Evolutionary conservation across 2,888 invertebrate genomes (phyloP), one percentile per base, ranked within the genome.

Genomic region (Plagiodera versicolora): DNA sequence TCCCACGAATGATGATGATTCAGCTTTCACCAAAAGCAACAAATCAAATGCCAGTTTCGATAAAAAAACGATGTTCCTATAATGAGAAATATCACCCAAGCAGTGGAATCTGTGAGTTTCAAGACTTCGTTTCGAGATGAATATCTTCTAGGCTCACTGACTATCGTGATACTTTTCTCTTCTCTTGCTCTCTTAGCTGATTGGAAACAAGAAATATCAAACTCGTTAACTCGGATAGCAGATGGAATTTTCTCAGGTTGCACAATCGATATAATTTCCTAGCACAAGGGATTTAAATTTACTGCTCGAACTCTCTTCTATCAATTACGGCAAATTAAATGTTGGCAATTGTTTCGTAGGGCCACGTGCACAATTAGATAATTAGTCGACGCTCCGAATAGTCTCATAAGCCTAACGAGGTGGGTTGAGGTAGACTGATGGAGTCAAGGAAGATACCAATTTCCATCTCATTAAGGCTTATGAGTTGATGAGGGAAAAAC

Each of bases 191-290:
- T 68, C 68, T 69, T 68, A 71, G 68, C 68, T 72, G 72, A 72
- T 72, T 72, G 70, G 71, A 70, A 71, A 67, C 67, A 67, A 69
- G 68, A 70, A 72, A 69, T 69, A 71, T 70, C 71, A 66, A 68
- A 71, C 70, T 70, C 70, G 71, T 71, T 70, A 71, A 62, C 64
- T 62, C 53, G 58, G 64, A 66, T 63, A 60, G 66, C 63, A 63
- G 58, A 64, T 61, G 61, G 55, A 70, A 67, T 70, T 70, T 66
- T 62, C 65, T 63, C 66, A 64, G 67, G 63, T 66, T 65, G 56
- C 64, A 58, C 65, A 66, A 68, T 68, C 63, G 67, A 67, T 63
- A 56, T 57, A 64, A 65, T 60, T 65, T 59, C 49, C 35, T 28
- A 58, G 47, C 50, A 47, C 47, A 58, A 59, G 51, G 50, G 65